Conservation (phyloP, 2,797 vertebrate genomes). For the Orientallactaga sibirica region DNA sequence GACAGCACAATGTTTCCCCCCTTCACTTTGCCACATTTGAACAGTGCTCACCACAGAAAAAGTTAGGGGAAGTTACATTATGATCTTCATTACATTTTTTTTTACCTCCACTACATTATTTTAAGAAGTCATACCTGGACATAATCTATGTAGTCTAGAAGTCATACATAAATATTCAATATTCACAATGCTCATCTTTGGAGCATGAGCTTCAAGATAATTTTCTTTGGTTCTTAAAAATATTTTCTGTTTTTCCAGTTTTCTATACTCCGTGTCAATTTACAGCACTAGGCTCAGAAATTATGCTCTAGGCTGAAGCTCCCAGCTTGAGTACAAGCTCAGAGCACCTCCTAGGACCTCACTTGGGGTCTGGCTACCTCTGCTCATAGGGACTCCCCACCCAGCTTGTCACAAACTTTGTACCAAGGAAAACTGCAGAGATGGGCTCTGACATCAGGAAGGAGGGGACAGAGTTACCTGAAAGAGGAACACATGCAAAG, state of each 20-base stretch:
- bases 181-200: background rate
- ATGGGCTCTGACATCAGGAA: background rate
- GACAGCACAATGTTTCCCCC: background rate
- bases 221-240: constrained; percentile 8
- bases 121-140: background rate
- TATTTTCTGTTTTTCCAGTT: background rate
- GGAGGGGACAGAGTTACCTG: background rate
- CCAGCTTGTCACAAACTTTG: background rate
- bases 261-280: background rate
- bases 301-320: background rate
- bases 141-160: background rate
- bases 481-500: background rate
- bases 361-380: background rate
- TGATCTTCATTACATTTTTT: background rate
- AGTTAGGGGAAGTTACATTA: background rate
- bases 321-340: background rate
- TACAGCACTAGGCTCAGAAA: background rate
- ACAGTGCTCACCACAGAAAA: background rate
- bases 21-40: background rate
- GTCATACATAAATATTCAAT: background rate
- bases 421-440: background rate
- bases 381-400: background rate
- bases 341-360: background rate
- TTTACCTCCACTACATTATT: background rate
- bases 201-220: background rate